Evolutionary conservation across 2,888 invertebrate species (phyloP).

Genomic region (Luperina testacea): DNA sequence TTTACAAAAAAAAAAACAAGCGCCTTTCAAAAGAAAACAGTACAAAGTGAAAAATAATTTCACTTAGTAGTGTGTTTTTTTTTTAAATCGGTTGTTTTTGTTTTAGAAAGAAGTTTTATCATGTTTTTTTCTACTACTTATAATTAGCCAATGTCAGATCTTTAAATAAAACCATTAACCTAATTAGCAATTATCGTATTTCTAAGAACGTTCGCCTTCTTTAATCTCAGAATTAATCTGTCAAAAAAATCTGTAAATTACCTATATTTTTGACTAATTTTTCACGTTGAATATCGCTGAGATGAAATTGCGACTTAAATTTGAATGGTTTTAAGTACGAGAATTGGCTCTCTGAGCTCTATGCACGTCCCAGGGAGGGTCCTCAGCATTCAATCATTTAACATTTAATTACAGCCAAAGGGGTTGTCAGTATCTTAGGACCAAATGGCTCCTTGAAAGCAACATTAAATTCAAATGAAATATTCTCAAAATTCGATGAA

Average conservation of each 20-base stretch:
- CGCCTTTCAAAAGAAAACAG: too few species aligned
- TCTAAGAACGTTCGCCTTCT: not conserved
- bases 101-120: too few species aligned
- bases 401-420: not conserved
- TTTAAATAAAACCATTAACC: too few species aligned
- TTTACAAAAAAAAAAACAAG: too few species aligned
- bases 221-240: too few species aligned
- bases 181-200: not conserved
- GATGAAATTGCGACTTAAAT: too few species aligned
- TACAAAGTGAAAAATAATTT: too few species aligned
- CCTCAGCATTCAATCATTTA: not conserved
- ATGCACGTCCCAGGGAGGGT: too few species aligned
- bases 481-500: constrained; percentile 26
- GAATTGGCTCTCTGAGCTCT: not conserved
- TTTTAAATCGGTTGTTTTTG: too few species aligned
- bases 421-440: not conserved
- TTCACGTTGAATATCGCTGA: too few species aligned
- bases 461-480: constrained; percentile 24
- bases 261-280: not conserved
- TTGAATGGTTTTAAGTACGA: not conserved
- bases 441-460: constrained; percentile 1
- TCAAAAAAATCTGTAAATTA: not conserved
- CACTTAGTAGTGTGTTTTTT: too few species aligned
- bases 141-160: not conserved
- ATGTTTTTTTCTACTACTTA: not conserved